These are phyloP conservation scores for Sorex araneus DNA, from an alignment of 2,113 vertebrate species.

Conservation along the genomic window DNA sequence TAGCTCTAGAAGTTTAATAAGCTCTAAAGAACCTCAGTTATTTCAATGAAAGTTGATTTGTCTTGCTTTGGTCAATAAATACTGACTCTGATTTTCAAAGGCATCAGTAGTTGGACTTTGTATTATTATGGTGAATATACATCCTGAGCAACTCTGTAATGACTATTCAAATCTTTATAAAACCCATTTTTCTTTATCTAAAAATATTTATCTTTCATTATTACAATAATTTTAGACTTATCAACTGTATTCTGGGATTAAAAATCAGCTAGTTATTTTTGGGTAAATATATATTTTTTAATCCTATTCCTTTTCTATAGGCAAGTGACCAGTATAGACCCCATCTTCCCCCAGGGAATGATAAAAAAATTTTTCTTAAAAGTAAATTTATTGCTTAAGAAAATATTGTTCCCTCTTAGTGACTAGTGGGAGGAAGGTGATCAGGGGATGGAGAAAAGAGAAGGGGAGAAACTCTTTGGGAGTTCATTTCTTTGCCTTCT, in stretches of 20 bases:
- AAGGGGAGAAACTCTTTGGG: background rate
- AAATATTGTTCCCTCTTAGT: background rate
- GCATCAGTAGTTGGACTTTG: background rate
- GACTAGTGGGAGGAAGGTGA: background rate
- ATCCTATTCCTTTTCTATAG: background rate
- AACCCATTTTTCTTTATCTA: background rate
- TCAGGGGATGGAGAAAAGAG: background rate
- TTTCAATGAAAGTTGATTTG: slow-evolving; percentile 2
- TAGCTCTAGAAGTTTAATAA: background rate
- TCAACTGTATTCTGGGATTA: slow-evolving; percentile 5
- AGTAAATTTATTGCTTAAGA: slow-evolving; percentile 15
- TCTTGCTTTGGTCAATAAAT: slow-evolving; percentile 21
- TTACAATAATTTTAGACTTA: slow-evolving; percentile 29
- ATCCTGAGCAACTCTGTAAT: slow-evolving; percentile 4
- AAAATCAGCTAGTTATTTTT: background rate
- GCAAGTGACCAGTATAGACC: background rate
- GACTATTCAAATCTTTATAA: slow-evolving; percentile 44
- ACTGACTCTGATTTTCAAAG: slow-evolving; percentile 36
- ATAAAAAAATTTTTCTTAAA: background rate
- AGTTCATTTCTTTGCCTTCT: slow-evolving; percentile 33
- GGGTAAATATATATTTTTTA: background rate
- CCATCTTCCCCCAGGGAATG: background rate
- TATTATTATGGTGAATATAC: background rate
- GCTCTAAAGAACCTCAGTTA: slow-evolving; percentile 18
- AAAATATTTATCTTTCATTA: slow-evolving; percentile 10